Evolutionary conservation across 35 echinoderm and acorn worm species (phyloP).

Genomic region (Ophiothrix spiculata): DNA sequence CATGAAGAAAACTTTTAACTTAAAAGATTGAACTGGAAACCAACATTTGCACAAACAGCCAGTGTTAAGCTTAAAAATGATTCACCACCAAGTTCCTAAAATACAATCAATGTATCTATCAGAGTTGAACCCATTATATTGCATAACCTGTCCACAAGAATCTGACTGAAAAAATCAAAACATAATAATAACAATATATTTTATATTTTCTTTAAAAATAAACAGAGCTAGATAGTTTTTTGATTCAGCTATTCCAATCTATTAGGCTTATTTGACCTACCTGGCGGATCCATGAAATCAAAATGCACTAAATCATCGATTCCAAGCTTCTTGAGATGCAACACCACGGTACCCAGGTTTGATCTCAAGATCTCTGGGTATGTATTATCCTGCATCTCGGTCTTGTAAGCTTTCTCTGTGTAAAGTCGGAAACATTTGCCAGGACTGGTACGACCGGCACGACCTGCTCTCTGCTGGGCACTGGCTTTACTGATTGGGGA

Average conservation of each 20-base stretch:
- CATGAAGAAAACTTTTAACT: too few species aligned
- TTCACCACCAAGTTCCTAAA: too few species aligned
- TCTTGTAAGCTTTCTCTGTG: conserved; percentile 90
- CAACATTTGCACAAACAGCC: too few species aligned
- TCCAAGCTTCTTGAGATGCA: conserved; percentile 96
- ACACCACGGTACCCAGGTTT: conserved; percentile 93
- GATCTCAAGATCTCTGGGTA: conserved; percentile 96
- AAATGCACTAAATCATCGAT: conserved; percentile 98
- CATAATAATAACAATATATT: too few species aligned
- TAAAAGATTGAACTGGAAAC: too few species aligned
- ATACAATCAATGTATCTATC: too few species aligned
- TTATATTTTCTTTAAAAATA: too few species aligned
- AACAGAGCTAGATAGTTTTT: too few species aligned
- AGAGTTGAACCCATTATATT: too few species aligned
- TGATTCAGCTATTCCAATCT: not conserved
- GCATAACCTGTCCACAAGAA: too few species aligned
- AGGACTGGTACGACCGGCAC: conserved; percentile 90
- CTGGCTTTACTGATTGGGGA: conserved; percentile 97
- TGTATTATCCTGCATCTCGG: conserved; percentile 96
- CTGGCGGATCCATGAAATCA: conserved; percentile 99
- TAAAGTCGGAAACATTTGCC: conserved; percentile 96
- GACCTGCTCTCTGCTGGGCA: conserved; percentile 91
- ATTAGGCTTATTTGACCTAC: conserved; percentile 34
- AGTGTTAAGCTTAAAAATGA: too few species aligned
- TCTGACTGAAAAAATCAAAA: too few species aligned